Percentiles rank a stretch among this genome's conserved stretches.
These are phyloP conservation scores for Xestoiulus laeticollis DNA, from an alignment of 2,888 invertebrate genomes.

Conservation along the genomic window DNA sequence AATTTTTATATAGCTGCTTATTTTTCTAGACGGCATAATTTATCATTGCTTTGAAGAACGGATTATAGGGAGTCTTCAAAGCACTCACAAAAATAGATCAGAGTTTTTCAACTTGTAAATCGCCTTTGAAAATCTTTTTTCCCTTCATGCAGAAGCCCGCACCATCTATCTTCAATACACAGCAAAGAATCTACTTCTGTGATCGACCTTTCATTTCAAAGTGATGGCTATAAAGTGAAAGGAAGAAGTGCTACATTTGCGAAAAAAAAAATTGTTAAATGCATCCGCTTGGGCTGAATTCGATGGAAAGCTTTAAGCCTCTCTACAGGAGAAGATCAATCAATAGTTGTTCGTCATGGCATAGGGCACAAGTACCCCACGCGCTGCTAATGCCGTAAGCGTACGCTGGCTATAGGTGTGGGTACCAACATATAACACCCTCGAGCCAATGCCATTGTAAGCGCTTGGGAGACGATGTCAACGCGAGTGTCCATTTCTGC, in stretches of 20 bases:
- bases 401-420: not conserved
- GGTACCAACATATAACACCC: not conserved
- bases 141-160: not conserved
- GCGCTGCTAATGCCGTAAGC: not conserved
- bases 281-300: not conserved
- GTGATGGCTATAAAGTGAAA: slow-evolving; percentile 20
- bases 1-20: not conserved
- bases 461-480: slow-evolving; percentile 26
- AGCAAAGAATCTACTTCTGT: slow-evolving; percentile 19
- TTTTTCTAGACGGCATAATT: not conserved
- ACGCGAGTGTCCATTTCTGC: slow-evolving; percentile 1
- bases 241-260: slow-evolving; percentile 18
- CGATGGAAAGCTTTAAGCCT: slow-evolving; percentile 19
- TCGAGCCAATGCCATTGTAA: slow-evolving; percentile 5
- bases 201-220: slow-evolving; percentile 20
- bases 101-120: slow-evolving; percentile 20
- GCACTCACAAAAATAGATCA: not conserved
- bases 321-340: slow-evolving; percentile 26
- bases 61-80: not conserved
- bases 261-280: not conserved
- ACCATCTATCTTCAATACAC: not conserved
- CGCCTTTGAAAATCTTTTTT: slow-evolving; percentile 4
- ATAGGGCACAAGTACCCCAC: not conserved
- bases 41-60: not conserved
- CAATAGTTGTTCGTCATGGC: slow-evolving; percentile 13